These are phyloP conservation scores for Mimas tiliae DNA, from an alignment of 2,888 invertebrate species.

Conservation along the genomic window DNA sequence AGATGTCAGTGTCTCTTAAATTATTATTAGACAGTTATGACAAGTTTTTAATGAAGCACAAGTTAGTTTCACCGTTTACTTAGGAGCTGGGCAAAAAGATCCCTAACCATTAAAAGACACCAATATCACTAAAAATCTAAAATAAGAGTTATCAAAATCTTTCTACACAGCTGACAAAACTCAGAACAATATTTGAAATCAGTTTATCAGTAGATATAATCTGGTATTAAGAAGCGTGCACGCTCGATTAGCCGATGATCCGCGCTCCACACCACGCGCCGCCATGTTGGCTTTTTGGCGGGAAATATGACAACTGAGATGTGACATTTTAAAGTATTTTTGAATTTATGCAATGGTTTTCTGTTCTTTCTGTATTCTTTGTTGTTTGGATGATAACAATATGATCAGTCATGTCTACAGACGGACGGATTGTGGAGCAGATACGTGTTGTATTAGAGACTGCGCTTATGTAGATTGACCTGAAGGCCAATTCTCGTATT, in stretches of 20 bases:
- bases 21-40: no score
- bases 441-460: background rate
- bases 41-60: no score
- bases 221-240: slow-evolving; percentile 34
- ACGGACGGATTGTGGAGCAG: no score
- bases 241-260: slow-evolving; percentile 38
- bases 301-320: slow-evolving; percentile 59
- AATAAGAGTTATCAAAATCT: no score
- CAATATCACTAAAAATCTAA: no score
- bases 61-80: no score
- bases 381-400: background rate
- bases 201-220: slow-evolving; percentile 24
- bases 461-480: no score
- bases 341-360: background rate
- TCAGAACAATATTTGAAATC: slow-evolving; percentile 20
- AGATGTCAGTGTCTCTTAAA: no score
- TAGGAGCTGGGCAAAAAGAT: no score
- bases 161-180: background rate
- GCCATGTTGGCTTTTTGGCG: slow-evolving; percentile 46
- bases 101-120: no score
- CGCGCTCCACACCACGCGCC: slow-evolving; percentile 49
- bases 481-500: no score
- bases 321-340: slow-evolving; percentile 36
- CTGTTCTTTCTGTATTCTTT: background rate
- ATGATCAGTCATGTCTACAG: background rate